Evolutionary conservation across 2,888 invertebrate genomes (phyloP), one percentile per base, ranked within the genome.

Genomic region (Petrolisthes manimaculis): DNA sequence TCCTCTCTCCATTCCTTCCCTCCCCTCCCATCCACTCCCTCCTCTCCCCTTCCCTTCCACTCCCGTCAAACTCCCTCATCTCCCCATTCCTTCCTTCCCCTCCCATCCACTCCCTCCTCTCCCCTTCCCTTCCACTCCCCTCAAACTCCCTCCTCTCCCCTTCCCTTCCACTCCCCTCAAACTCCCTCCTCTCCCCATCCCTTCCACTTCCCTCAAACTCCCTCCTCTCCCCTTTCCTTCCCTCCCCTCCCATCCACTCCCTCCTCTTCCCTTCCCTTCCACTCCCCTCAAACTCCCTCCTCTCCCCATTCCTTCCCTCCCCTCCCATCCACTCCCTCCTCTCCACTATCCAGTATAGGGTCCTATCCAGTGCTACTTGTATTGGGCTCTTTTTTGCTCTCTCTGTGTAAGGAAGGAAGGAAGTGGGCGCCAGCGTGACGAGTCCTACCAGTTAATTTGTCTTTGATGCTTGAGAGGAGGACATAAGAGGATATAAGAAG

Each of bases 371-470:
- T 0, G 37, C 37, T 37, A 37, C 37, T 37, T 37, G 37, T 2
- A 37, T 37, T 37, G 0, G 37, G 37, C 37, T 37, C 37, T 37
- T 37, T 37, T 37, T 37, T 37, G 0, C 2, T 37, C 37, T 37
- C 37, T 37, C 37, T 37, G 1, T 37, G 37, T 37, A 0, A 37
- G 37, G 37, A 37, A 37, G 37, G 37, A 37, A 37, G 83, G 56
- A 83, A 67, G 55, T n/a, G 77, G 86, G 86, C 86, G 86, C 86
- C 86, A 55, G 53, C 54, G 54, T 55, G 86, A 78, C 86, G 77
- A 83, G 83, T 83, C 83, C 18, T 83, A 53, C 83, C 53, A 83
- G 77, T 86, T 77, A 86, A 77, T 86, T 86, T 75, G 83, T 77
- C 71, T 83, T 69, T 77, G 37, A 37, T 86, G 83, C 83, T 83